phyloP scores from a whole-genome alignment of 2,888 invertebrate genomes.

The Rhyacophila evoluta region DNA sequence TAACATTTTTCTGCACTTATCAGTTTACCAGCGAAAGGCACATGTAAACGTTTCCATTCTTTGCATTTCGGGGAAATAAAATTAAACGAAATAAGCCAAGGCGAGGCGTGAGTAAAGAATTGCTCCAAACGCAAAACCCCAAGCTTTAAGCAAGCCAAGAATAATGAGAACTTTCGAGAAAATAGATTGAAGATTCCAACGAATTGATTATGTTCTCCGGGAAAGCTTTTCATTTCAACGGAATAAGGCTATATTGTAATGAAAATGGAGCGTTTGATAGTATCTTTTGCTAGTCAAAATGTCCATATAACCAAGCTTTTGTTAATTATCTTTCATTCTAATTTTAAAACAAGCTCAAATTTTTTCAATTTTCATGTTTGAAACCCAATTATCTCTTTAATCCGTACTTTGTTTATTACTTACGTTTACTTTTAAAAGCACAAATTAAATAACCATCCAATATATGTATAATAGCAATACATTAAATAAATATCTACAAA shows the following conservation, averaged over 20 bases:
- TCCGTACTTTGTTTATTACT: too few relatives aligned
- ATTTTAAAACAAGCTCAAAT: too few relatives aligned
- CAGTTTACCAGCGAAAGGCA: background rate
- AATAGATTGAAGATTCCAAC: constrained; percentile 45
- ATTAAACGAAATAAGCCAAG: constrained; percentile 46
- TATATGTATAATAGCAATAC: too few relatives aligned
- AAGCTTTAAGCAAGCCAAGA: constrained; percentile 41
- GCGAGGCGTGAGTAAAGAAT: constrained; percentile 43
- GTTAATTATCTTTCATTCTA: too few relatives aligned
- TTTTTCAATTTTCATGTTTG: too few relatives aligned
- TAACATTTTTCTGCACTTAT: background rate
- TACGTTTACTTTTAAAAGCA: too few relatives aligned
- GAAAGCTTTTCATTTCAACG: constrained; percentile 24
- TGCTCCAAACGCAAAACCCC: constrained; percentile 43
- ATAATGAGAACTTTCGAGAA: constrained; percentile 45
- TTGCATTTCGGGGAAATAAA: constrained; percentile 43
- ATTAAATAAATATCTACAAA: too few relatives aligned
- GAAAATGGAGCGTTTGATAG: constrained; percentile 18
- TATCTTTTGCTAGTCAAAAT: background rate
- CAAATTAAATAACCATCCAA: too few relatives aligned
- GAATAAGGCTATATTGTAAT: constrained; percentile 24
- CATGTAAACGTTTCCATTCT: constrained; percentile 33
- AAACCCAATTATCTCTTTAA: too few relatives aligned
- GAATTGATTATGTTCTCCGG: constrained; percentile 22
- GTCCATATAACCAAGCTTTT: background rate